Evolutionary conservation across 2,888 invertebrate species (phyloP).

Genomic region (Ptychoptera contaminata): DNA sequence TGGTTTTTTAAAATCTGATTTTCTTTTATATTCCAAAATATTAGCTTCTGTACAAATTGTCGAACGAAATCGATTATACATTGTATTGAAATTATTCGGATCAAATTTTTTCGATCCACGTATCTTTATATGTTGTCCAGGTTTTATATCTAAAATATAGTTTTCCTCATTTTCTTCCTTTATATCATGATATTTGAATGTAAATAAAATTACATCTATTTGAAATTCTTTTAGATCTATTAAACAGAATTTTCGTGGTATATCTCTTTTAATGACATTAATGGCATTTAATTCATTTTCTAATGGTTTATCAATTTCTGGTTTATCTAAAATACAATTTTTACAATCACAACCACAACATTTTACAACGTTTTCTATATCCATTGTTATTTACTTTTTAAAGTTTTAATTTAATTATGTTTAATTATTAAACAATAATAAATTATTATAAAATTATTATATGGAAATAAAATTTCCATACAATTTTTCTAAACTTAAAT

Average conservation of each 20-base stretch:
- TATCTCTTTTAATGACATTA: not conserved
- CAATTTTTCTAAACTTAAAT: no score
- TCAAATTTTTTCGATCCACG: not conserved
- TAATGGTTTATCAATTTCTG: not conserved
- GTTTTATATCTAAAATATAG: not conserved
- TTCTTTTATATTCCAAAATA: not conserved
- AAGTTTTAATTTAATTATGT: no score
- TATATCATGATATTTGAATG: not conserved
- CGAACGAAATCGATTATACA: not conserved
- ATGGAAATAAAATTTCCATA: no score
- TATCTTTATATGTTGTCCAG: not conserved
- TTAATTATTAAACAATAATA: no score
- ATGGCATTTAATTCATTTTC: not conserved
- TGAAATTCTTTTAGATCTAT: not conserved
- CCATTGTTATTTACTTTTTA: no score
- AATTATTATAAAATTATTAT: no score
- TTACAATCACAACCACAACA: slow-evolving; percentile 3
- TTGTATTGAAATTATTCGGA: not conserved
- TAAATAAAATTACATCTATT: not conserved
- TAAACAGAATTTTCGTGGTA: not conserved
- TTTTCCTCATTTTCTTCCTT: not conserved
- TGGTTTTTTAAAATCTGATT: not conserved
- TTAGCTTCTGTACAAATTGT: not conserved
- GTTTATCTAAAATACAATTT: not conserved
- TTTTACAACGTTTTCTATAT: not conserved